Conservation (phyloP, 92 coral and sea anemone genomes). For the Muricea muricata region DNA sequence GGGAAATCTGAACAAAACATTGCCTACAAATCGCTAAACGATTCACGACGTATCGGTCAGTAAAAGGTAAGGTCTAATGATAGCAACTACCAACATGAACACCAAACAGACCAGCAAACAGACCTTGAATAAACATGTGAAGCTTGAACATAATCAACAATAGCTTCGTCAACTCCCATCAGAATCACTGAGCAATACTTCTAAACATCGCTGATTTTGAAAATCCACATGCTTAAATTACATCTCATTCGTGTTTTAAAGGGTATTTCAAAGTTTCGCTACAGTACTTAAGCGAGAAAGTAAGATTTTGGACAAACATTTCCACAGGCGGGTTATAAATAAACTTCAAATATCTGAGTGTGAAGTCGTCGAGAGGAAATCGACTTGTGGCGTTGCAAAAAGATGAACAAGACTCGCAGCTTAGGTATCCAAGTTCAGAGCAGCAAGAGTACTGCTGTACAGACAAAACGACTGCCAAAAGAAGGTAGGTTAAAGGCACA, state of each 20-base stretch:
- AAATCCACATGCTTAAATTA: background rate
- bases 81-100: background rate
- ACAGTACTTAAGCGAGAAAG: background rate
- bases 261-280: background rate
- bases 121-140: background rate
- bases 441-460: constrained; percentile 22
- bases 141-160: background rate
- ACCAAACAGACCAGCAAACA: background rate
- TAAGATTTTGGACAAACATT: background rate
- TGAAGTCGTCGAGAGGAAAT: background rate
- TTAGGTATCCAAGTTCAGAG: constrained; percentile 25
- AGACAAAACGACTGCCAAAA: constrained; percentile 30
- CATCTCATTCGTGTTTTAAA: background rate
- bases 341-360: background rate
- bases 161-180: constrained; percentile 17
- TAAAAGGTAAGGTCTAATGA: background rate
- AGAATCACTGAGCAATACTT: background rate
- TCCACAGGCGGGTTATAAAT: background rate
- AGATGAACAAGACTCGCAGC: constrained; percentile 5
- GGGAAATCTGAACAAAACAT: background rate
- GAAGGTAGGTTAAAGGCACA: constrained; percentile 4
- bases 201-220: constrained; percentile 1
- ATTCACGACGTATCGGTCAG: background rate
- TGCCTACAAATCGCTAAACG: background rate
- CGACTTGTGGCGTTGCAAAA: background rate